Evolutionary conservation across 23 tunicate species (phyloP).

Genomic region (Botrylloides violaceus): DNA sequence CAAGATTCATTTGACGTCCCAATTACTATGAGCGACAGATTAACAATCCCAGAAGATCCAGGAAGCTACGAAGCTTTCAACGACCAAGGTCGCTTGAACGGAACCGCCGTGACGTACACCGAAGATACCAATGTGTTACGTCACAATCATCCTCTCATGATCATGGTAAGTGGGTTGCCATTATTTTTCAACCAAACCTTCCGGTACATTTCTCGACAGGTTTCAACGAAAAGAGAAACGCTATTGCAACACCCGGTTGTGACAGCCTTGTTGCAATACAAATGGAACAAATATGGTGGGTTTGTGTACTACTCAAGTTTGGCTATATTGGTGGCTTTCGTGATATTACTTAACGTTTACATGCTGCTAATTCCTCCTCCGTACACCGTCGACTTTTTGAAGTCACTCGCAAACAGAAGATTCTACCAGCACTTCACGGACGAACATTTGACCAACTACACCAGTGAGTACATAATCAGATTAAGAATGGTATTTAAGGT

Average conservation of each 20-base stretch:
- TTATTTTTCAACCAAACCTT: too few species aligned
- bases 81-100: constrained; percentile 53
- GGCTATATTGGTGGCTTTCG: constrained; percentile 38
- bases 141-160: constrained; percentile 79
- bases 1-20: background rate
- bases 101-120: constrained; percentile 51
- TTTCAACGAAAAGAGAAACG: constrained; percentile 53
- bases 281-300: constrained; percentile 85
- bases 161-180: constrained; percentile 85
- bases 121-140: constrained; percentile 41
- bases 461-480: constrained; percentile 39
- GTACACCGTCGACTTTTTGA: constrained; percentile 63
- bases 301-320: constrained; percentile 61
- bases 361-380: constrained; percentile 70
- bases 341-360: constrained; percentile 45
- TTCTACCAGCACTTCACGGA: constrained; percentile 34
- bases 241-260: constrained; percentile 84
- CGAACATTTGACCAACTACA: constrained; percentile 44
- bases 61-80: constrained; percentile 55
- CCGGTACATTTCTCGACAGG: constrained; percentile 18
- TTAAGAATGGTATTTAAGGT: too few species aligned
- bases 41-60: constrained; percentile 25
- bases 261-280: constrained; percentile 65
- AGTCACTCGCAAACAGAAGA: constrained; percentile 71
- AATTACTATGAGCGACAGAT: background rate